Percentiles rank a stretch among this genome's conserved stretches.
Conservation (phyloP, 2,888 invertebrate genomes). For the Agrotis puta region DNA sequence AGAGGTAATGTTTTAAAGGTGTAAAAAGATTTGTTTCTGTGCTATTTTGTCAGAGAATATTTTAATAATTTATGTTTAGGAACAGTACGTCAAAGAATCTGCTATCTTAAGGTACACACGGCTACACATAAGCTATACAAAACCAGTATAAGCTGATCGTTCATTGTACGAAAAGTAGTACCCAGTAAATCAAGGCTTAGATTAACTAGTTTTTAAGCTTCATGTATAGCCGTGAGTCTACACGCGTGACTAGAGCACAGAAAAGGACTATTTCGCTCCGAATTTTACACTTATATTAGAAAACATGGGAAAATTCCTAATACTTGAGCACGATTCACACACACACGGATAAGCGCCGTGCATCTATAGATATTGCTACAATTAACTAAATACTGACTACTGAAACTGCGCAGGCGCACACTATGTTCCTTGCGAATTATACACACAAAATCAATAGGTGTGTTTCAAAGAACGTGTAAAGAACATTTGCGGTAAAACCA, state of each 20-base stretch:
- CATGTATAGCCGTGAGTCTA: no score
- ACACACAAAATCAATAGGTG: not conserved
- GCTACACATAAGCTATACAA: no score
- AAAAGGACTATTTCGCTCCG: no score
- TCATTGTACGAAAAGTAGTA: no score
- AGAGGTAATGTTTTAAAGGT: not conserved
- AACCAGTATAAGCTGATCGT: no score
- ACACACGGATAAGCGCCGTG: no score
- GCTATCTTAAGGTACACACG: not conserved
- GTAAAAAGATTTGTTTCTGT: not conserved
- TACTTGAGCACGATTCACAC: not conserved
- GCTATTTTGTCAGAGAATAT: not conserved
- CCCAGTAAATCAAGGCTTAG: no score
- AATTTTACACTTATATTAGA: not conserved
- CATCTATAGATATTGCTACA: no score
- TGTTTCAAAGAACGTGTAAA: not conserved
- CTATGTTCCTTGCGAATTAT: not conserved
- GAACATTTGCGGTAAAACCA: conserved; percentile 10
- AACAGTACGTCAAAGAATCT: not conserved
- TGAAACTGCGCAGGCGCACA: conserved; percentile 3
- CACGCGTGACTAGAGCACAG: not conserved
- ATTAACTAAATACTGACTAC: no score
- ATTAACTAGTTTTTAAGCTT: no score
- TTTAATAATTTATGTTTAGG: not conserved
- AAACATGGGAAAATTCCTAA: not conserved